These are phyloP conservation scores for Drosophila nigrodunni DNA, from an alignment of 1,140 invertebrate genomes.

Conservation along the genomic window DNA sequence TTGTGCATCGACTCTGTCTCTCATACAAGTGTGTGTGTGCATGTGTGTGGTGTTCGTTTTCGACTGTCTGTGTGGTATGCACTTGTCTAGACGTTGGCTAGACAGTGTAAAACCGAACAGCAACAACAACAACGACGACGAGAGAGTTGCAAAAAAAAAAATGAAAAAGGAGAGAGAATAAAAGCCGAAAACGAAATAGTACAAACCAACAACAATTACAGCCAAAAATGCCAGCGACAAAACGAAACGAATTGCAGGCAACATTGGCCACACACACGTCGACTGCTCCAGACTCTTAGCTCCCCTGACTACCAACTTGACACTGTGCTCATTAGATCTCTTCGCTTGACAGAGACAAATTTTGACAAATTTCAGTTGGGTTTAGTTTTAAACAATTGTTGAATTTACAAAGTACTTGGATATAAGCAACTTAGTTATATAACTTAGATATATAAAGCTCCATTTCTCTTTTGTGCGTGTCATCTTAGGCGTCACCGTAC, in stretches of 20 bases:
- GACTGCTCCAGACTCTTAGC: background rate
- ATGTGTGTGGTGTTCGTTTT: constrained; percentile 55
- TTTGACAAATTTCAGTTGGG: constrained; percentile 37
- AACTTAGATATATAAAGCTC: background rate
- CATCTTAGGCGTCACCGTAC: constrained; percentile 85
- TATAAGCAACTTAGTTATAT: background rate
- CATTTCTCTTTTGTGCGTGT: background rate
- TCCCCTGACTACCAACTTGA: constrained; percentile 5
- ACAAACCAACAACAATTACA: constrained; percentile 69
- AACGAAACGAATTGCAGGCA: constrained; percentile 76
- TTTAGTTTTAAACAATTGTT: constrained; percentile 8
- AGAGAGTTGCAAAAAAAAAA: constrained; percentile 10
- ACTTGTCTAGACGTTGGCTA: constrained; percentile 83
- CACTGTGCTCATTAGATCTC: background rate
- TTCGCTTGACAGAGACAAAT: constrained; percentile 68
- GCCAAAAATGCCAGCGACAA: constrained; percentile 74
- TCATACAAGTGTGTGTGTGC: constrained; percentile 1
- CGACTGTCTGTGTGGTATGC: constrained; percentile 79
- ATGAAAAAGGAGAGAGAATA: constrained; percentile 26
- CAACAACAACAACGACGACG: constrained; percentile 45
- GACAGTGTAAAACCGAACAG: constrained; percentile 82
- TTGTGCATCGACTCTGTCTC: constrained; percentile 72
- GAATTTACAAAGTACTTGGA: constrained; percentile 13
- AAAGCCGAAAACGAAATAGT: constrained; percentile 36
- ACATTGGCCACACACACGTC: constrained; percentile 54